Base-by-base conservation (phyloP, 2,113 vertebrate species). In the Centrocercus urophasianus region DNA sequence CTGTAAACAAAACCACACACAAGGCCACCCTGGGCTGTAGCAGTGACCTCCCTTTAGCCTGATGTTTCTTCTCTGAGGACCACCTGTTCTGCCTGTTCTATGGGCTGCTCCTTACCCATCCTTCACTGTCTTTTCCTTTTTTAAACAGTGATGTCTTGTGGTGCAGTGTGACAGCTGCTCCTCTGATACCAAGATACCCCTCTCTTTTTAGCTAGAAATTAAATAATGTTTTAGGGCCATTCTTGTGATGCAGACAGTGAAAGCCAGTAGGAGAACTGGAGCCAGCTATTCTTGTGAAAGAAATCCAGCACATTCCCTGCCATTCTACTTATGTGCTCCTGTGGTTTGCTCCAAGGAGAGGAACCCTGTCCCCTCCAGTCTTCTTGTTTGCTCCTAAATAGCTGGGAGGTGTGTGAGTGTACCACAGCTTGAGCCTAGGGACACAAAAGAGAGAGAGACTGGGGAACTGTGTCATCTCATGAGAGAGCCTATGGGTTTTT, bases 41-140 rank as follows among this genome's bases (percentile, higher is more conserved):
- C 70, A 72, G 48, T 90, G 80, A 81, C 66, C 38, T 84, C 57
- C 56, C 47, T 94, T 81, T 81, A 93, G 70, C 76, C 72, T 61
- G 66, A 0, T 1, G 1, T 88, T 94, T 90, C 64, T 86, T 81
- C 60, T 59, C 70, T 43, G 57, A 83, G 66, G 64, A n/a, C 69
- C 63, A 72, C 76, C 52, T 94, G 65, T 83, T 94, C 60, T 86
- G 13, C 50, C 18, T 93, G 59, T 32, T 34, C 36, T 76, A 47
- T 72, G 48, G 16, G 17, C 59, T 82, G 22, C 42, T 94, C 75
- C 64, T 94, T 69, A 54, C 30, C n/a, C 34, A 20, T 70, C 60
- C 27, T 83, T 91, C 75, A 30, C 42, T 77, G 83, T 27, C 67
- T 86, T 89, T 83, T 79, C 21, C 22, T 6, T 86, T 93, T 93